Percentiles rank a stretch among this genome's conserved stretches.
Conservation (phyloP, 2,797 vertebrate species). For the Acomys russatus region DNA sequence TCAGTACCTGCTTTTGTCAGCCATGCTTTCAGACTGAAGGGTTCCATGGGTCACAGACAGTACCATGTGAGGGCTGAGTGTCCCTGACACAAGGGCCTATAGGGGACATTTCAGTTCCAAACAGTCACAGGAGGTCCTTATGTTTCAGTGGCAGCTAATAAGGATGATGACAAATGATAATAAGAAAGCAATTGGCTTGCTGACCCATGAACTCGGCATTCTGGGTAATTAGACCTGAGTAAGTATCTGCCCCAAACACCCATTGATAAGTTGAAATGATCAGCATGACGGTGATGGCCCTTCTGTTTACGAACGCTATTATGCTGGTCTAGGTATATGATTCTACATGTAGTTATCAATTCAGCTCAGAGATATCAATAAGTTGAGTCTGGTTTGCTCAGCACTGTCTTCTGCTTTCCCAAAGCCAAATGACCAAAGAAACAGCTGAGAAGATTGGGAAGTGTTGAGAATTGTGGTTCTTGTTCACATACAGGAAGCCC, state of each 20-base stretch:
- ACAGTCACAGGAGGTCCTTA: background rate
- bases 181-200: background rate
- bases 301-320: background rate
- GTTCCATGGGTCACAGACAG: background rate
- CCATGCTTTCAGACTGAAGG: background rate
- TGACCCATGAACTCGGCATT: background rate
- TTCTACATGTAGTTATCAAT: slow-evolving; percentile 5
- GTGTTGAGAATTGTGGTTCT: background rate
- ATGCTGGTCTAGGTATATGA: background rate
- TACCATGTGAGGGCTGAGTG: no score
- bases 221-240: background rate
- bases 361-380: slow-evolving; percentile 3
- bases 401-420: background rate
- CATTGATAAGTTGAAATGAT: background rate
- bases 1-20: background rate
- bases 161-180: background rate
- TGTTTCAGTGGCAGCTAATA: slow-evolving; percentile 14
- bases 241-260: background rate
- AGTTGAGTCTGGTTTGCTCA: slow-evolving; percentile 14
- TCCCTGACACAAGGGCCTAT: background rate
- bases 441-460: background rate
- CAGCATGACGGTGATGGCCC: background rate
- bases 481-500: background rate
- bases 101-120: background rate
- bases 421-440: slow-evolving; percentile 31